A percentile compares a stretch with the other conserved stretches of the same genome.
Conservation (phyloP, 2,888 invertebrate genomes). For the Dyspetes luteomarginatus region DNA sequence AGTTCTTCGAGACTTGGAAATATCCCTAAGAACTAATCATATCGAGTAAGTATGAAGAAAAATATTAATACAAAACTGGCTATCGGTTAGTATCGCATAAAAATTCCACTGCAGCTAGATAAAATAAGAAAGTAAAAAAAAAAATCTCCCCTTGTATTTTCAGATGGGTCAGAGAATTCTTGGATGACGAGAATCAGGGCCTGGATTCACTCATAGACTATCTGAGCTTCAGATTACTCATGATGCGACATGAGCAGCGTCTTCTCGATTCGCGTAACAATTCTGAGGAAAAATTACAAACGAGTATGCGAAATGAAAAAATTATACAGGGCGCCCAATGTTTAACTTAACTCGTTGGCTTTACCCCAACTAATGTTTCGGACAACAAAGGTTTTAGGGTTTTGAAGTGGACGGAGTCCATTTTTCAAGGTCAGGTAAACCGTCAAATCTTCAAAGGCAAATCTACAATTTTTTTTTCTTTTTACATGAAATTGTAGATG, state of each 20-base stretch:
- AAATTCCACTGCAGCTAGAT: too few relatives aligned
- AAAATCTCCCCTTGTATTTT: slow-evolving; percentile 67
- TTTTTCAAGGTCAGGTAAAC: too few relatives aligned
- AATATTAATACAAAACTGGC: slow-evolving; percentile 7
- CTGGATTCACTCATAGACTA: slow-evolving; percentile 98
- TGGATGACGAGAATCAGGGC: slow-evolving; percentile 98
- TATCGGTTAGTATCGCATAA: too few relatives aligned
- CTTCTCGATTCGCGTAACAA: slow-evolving; percentile 90
- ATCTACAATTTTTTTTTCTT: too few relatives aligned
- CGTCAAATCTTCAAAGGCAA: too few relatives aligned
- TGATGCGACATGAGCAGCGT: slow-evolving; percentile 96
- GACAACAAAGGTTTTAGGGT: too few relatives aligned
- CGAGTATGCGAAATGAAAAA: slow-evolving; percentile 72
- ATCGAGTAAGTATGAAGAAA: slow-evolving; percentile 92
- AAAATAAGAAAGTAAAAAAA: background rate
- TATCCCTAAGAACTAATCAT: slow-evolving; percentile 98
- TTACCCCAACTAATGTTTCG: too few relatives aligned
- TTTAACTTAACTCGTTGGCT: too few relatives aligned
- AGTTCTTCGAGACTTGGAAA: slow-evolving; percentile 98
- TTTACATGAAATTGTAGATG: too few relatives aligned
- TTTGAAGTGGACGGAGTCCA: too few relatives aligned
- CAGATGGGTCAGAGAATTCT: slow-evolving; percentile 99
- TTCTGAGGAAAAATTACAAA: slow-evolving; percentile 90
- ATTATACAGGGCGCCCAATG: too few relatives aligned
- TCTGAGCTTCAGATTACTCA: slow-evolving; percentile 95